Percentiles rank a stretch among this genome's conserved stretches.
These are phyloP conservation scores for Mystacornis crossleyi DNA, from an alignment of 2,113 vertebrate genomes.

Conservation along the genomic window DNA sequence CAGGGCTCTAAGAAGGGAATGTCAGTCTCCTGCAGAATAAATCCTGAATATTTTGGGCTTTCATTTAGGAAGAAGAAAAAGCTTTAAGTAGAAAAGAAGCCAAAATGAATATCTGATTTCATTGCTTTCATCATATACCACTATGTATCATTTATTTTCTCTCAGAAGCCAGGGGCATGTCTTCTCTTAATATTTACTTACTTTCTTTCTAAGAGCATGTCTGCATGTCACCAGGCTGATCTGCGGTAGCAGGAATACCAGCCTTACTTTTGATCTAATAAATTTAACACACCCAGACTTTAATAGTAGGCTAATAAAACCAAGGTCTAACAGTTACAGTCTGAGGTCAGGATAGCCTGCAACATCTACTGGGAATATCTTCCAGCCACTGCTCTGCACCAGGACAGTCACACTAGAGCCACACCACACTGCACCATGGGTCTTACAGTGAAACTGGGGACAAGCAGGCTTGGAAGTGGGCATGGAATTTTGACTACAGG, in stretches of 20 bases:
- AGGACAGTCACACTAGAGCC: neutral
- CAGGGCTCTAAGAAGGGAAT: neutral
- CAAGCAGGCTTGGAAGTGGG: neutral
- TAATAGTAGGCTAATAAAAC: neutral
- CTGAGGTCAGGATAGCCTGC: neutral
- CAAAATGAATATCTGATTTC: slow-evolving; percentile 13
- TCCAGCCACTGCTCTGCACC: neutral
- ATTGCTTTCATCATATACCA: neutral
- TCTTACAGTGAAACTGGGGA: neutral
- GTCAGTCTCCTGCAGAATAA: slow-evolving; percentile 24
- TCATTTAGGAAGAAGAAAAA: neutral
- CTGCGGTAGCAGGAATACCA: neutral
- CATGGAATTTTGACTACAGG: neutral
- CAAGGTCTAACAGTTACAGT: neutral
- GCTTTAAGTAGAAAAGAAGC: neutral
- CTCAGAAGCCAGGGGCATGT: neutral
- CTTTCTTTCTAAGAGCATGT: neutral
- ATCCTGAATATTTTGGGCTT: slow-evolving; percentile 11
- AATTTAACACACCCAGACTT: neutral
- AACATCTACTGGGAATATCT: neutral
- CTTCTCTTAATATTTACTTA: slow-evolving; percentile 10
- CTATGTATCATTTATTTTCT: neutral
- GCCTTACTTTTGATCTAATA: neutral
- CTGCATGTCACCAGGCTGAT: neutral
- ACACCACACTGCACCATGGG: too few species aligned